Evolutionary conservation across 2,888 invertebrate genomes (phyloP), one percentile per base, ranked within the genome.

Genomic region (Napeogenes inachia): DNA sequence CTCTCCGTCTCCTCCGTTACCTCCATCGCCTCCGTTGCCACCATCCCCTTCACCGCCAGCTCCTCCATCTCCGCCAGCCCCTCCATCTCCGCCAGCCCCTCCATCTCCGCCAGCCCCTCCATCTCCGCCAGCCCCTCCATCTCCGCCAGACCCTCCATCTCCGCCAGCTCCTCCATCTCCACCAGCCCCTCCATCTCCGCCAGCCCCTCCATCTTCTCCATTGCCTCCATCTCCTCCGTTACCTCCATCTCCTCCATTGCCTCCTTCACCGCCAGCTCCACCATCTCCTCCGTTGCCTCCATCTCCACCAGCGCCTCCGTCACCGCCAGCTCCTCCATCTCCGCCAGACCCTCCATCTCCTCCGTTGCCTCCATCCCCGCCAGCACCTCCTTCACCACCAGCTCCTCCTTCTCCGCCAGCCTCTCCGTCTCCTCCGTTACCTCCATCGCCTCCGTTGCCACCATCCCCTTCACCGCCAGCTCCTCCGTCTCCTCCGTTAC

Each of bases 271-370:
- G 3, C 42, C 42, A 12, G 8, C 42, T 2, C 42, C 42, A 1
- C 42, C 42, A 10, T 12, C 42, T 8, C 42, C 42, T 1, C 42
- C 42, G 5, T 1, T 0, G 1, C 46, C 46, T 6, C 12, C 46
- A 46, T 12, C 42, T 8, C 42, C 42, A 2, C 42, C 42, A 42
- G 10, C 10, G 1, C 46, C 46, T 6, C 12, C 46, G 3, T 46
- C 59, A 2, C 33, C 57, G 13, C 53, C 58, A 21, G 54, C 63
- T 3, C 13, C 35, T 13, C 50, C 66, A 2, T 56, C 60, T 8
- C 57, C 64, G 2, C 58, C 55, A 6, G 54, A 61, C 33, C 42
- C 66, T 13, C 58, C 57, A n/a, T 55, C 58, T 4, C 60, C 63
- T 1, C 61, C 54, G 0, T 59, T 65, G 8, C 53, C 61, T 2